Percentiles rank a stretch among this genome's conserved stretches.
These are phyloP conservation scores for Eumacrocentrus americanus DNA, from an alignment of 2,888 invertebrate species.

Conservation along the genomic window DNA sequence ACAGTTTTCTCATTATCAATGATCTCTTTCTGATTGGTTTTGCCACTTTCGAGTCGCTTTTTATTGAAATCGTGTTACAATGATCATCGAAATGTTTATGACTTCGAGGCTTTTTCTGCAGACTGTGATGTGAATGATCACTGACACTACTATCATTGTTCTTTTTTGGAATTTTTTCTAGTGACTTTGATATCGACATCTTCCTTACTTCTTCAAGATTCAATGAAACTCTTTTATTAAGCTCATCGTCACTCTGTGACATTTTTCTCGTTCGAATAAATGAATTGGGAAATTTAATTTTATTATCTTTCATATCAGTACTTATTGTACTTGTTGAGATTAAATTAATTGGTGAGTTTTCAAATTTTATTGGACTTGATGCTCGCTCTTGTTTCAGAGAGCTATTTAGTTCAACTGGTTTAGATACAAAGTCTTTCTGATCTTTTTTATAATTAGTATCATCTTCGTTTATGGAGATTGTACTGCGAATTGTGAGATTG, in stretches of 20 bases:
- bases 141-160: too few species aligned
- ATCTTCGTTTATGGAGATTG: conserved; percentile 43
- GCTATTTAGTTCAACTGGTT: too few species aligned
- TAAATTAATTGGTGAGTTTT: background rate
- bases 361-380: conserved; percentile 32
- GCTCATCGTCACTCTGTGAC: conserved; percentile 41
- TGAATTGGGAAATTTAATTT: conserved; percentile 45
- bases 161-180: background rate
- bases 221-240: conserved; percentile 29
- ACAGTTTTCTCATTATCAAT: conserved; percentile 37
- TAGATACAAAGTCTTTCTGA: background rate
- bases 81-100: background rate
- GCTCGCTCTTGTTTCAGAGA: conserved; percentile 30
- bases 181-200: background rate
- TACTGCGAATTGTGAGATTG: conserved; percentile 42
- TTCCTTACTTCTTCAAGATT: too few species aligned
- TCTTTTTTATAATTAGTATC: conserved; percentile 25
- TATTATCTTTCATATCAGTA: background rate
- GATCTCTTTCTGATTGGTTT: conserved; percentile 39
- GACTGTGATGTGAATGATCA: too few species aligned
- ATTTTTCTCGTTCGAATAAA: conserved; percentile 44
- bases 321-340: background rate
- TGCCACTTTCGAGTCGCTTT: conserved; percentile 23
- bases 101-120: background rate
- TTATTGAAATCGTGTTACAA: conserved; percentile 27